A percentile compares a stretch with the other conserved stretches of the same genome.
These are phyloP conservation scores for Neodiprion virginianus DNA, from an alignment of 1,140 invertebrate species.

Conservation along the genomic window DNA sequence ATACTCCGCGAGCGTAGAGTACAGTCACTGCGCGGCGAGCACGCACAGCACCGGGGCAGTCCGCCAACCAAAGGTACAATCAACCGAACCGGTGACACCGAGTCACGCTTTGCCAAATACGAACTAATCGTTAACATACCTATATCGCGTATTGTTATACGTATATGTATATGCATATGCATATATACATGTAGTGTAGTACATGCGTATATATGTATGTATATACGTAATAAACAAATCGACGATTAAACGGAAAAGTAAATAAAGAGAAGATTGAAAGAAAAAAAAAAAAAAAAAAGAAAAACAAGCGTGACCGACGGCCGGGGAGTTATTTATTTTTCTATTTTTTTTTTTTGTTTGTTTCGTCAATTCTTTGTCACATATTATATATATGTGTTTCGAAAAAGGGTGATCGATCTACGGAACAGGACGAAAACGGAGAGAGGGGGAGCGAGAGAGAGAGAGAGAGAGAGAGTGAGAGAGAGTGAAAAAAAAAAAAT, in stretches of 20 bases:
- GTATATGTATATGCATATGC: too few relatives aligned
- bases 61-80: conserved; percentile 60
- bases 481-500: neutral
- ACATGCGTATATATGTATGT: too few relatives aligned
- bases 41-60: conserved; percentile 58
- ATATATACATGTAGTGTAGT: too few relatives aligned
- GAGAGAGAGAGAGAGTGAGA: too few relatives aligned
- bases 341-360: too few relatives aligned
- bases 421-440: neutral
- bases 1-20: conserved; percentile 53
- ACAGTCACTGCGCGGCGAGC: conserved; percentile 58
- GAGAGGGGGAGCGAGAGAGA: neutral
- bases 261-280: conserved; percentile 11
- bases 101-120: neutral
- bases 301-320: neutral
- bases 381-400: neutral
- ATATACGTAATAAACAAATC: neutral
- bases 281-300: conserved; percentile 2
- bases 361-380: too few relatives aligned
- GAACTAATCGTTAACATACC: too few relatives aligned
- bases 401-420: neutral
- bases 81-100: neutral
- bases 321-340: neutral
- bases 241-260: neutral
- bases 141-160: too few relatives aligned